Evolutionary conservation across 2,113 vertebrate species (phyloP), one percentile per base, ranked within the genome.

Genomic region (Rhynchomys soricoides): DNA sequence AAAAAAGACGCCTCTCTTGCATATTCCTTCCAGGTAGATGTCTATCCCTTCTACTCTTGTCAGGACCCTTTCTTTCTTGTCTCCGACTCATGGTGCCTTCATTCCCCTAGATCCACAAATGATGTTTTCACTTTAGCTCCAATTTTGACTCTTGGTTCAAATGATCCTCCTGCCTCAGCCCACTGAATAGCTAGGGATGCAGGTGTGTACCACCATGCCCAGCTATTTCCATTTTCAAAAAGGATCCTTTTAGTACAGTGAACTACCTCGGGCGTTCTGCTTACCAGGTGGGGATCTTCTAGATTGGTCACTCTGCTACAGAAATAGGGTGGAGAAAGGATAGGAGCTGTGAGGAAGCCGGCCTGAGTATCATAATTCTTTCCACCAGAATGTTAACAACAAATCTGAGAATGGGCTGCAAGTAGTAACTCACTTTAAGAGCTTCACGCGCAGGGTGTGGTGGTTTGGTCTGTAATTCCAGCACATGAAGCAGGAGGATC

Each of bases 181-280:
- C 50, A 37, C 24, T 6, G 22, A 71, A 31, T 31, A 40, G 64
- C 50, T 90, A 4, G 0, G 37, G 34, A 5, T 62, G 43, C 2
- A 85, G 12, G 8, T 9, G 22, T 79, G n/a, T 1, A 52, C 66
- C 70, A 37, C 19, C 37, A 55, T 37, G 22, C 24, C 7, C 34
- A 48, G 43, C 43, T 62, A 50, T 50, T 37, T 92, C 2, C n/a
- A 89, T 86, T 95, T 96, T 90, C 55, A 83, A 95, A 95, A n/a
- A 79, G 83, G 9, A 59, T 12, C 40, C 52, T 43, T 92, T 89
- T 71, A 94, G 91, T 78, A 79, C 1, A 68, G 22, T 55, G 26
- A 94, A 59, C 48, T 85, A 91, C 22, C 93, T 55, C 74, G 17
- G 22, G 40, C 40, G 82, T 73, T 68, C 0, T 93, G 64, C 64